Base-by-base conservation (phyloP, 1,140 invertebrate species). In the Diuraphis noxia region DNA sequence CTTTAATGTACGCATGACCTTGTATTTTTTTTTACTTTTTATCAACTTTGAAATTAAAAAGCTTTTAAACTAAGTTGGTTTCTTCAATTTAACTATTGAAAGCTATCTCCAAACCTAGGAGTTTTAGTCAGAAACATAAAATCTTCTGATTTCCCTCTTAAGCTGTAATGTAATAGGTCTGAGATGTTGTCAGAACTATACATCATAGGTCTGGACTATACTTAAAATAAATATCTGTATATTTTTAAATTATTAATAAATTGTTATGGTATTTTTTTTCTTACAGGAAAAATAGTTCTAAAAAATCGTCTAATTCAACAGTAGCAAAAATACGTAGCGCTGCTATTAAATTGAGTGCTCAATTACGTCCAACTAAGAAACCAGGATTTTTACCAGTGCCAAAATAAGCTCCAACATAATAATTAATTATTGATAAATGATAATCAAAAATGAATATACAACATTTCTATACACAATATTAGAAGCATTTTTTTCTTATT, bases 331-430 rank as follows among this genome's bases (percentile, higher is more conserved):
- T 89, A 41, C 88, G 88, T 72, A 72, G 23, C 10, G 43, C 30
- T n/a, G 88, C 88, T 0, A 63, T 89, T 23, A 89, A 77, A 23
- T 2, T 89, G n/a, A 89, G 10, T 46, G 88, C 88, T 43, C 77
- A 77, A 34, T 41, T 89, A 43, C 88, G 88, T 36, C 63, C 88
- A 23, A 89, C 63, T 34, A 77, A n/a, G n/a, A 89, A 89, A 77
- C 63, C 88, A 34, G 63, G 88, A 36, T 79, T 89, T n/a, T 77
- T 89, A 77, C 40, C 25, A 43, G 19, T 46, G 5, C 63, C 63
- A n/a, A 63, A 89, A 89, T 2, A 23, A 6, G 4, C 41, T 23
- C 21, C 6, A 2, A 49, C 30, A 86, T 86, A 46, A 46, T 25
- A 25, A 52, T 52, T 25, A 30, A 30, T 63, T 63, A n/a, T n/a